These are phyloP conservation scores for Recurvirostra avosetta DNA, from an alignment of 2,113 vertebrate species.

Conservation along the genomic window DNA sequence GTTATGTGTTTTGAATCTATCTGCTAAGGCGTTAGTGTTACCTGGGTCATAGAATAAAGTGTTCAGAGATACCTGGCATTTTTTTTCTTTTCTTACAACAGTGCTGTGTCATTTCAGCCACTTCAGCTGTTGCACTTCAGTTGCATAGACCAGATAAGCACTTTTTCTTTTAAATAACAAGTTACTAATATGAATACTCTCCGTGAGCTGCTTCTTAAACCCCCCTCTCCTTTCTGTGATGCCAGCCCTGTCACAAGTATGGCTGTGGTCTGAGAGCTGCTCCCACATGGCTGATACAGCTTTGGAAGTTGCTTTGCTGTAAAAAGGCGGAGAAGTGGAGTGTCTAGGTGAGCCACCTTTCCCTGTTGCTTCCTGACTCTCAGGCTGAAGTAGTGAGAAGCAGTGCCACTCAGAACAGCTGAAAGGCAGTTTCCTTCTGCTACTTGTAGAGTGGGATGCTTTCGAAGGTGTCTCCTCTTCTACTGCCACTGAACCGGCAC, in stretches of 20 bases:
- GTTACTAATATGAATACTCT: not conserved
- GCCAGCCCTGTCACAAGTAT: not conserved
- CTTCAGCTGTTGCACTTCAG: rapidly evolving
- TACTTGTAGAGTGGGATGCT: rapidly evolving
- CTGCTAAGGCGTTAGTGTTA: not conserved
- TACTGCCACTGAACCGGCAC: rapidly evolving
- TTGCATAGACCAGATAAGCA: not conserved
- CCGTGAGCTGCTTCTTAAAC: not conserved
- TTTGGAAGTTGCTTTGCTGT: not conserved
- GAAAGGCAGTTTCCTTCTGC: not conserved
- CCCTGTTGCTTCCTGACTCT: not conserved
- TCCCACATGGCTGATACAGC: not conserved
- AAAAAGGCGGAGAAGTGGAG: not conserved
- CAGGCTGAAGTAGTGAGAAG: not conserved
- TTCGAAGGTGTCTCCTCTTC: not conserved
- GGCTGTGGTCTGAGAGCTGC: not conserved
- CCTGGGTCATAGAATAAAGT: not conserved
- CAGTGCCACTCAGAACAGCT: not conserved
- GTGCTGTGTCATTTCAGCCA: not conserved
- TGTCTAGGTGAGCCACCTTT: not conserved
- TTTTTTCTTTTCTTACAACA: not conserved
- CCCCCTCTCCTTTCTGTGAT: not conserved
- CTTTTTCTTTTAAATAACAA: not conserved
- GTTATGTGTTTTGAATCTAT: not conserved
- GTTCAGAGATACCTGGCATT: not conserved